Percentiles rank a stretch among this genome's conserved stretches.
Evolutionary conservation across 2,113 vertebrate genomes (phyloP).

Genomic region (Axis porcinus): DNA sequence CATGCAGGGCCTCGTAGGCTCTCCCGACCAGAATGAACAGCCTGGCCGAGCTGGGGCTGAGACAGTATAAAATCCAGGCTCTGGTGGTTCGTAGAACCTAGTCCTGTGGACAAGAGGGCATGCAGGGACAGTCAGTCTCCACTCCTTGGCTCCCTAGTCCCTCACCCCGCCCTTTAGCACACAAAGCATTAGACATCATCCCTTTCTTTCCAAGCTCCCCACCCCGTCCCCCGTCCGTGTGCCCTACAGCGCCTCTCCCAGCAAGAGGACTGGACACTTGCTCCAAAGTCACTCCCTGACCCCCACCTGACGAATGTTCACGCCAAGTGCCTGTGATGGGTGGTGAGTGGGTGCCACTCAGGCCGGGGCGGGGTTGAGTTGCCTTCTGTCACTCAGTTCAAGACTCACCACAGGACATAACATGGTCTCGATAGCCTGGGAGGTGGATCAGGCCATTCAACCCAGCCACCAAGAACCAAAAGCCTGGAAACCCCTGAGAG

Average conservation of each 20-base stretch:
- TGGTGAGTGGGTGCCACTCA: rapidly evolving
- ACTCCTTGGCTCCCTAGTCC: not conserved
- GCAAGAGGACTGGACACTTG: not conserved
- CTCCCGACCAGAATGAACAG: not conserved
- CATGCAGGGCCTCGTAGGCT: not conserved
- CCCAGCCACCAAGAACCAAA: slow-evolving; percentile 32
- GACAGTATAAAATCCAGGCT: not conserved
- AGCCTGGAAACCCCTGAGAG: slow-evolving; percentile 78
- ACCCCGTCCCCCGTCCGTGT: not conserved
- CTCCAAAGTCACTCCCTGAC: not conserved
- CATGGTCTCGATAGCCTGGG: slow-evolving; percentile 81
- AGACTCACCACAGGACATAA: slow-evolving; percentile 79
- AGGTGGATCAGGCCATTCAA: slow-evolving; percentile 80
- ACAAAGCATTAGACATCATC: not conserved
- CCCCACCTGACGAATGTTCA: not conserved
- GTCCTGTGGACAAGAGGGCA: not conserved
- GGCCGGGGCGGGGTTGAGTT: rapidly evolving
- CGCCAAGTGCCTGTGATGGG: not conserved
- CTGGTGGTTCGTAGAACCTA: not conserved
- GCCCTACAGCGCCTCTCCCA: not conserved
- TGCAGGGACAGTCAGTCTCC: not conserved
- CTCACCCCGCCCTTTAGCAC: not conserved
- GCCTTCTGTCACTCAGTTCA: not conserved
- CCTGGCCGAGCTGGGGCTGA: not conserved
- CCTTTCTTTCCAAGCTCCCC: not conserved